Base-by-base conservation (phyloP, 2,888 invertebrate genomes). In the Schrankia costaestrigalis region DNA sequence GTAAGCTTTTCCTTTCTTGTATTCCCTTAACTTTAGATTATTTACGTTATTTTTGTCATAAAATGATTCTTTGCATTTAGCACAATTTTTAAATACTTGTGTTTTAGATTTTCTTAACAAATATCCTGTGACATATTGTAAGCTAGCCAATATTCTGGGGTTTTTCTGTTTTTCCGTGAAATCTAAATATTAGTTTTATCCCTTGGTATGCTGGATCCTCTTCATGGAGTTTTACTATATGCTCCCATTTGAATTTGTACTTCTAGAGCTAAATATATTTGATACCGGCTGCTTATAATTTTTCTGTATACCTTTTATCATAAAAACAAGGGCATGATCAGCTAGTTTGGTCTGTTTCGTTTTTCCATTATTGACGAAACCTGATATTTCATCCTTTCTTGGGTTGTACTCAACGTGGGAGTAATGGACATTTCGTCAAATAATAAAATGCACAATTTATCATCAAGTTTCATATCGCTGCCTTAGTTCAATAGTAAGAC, bases 361-460 rank as follows among this genome's bases (percentile, higher is more conserved):
- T n/a, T 35, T n/a, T 0, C 52, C 46, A 36, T 57, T 26, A 2
- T 25, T 37, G 0, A 55, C 55, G 38, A 65, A 58, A 0, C 62
- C 63, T 18, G 21, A 31, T 0, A 59, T 36, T 31, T n/a, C 17
- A 14, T 63, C 57, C 34, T 46, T 54, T 36, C 42, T 44, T 24
- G 46, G 41, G 33, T 54, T 51, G 12, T 50, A 61, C 2, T 41
- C 19, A 2, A 62, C 14, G 36, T 51, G 45, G 1, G 55, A 27
- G 18, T 46, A 3, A 63, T 15, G 7, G 50, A 31, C 44, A 63
- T 56, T 39, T 61, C 55, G 11, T 60, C 62, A 34, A 62, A 63
- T 6, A 63, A 4, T 3, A 62, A 2, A 1, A 51, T 27, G 14
- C 60, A 58, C 3, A 60, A 24, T 28, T 32, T 44, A 0, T 62